These are phyloP conservation scores for Phthorimaea operculella DNA, from an alignment of 1,140 invertebrate species.

Conservation along the genomic window DNA sequence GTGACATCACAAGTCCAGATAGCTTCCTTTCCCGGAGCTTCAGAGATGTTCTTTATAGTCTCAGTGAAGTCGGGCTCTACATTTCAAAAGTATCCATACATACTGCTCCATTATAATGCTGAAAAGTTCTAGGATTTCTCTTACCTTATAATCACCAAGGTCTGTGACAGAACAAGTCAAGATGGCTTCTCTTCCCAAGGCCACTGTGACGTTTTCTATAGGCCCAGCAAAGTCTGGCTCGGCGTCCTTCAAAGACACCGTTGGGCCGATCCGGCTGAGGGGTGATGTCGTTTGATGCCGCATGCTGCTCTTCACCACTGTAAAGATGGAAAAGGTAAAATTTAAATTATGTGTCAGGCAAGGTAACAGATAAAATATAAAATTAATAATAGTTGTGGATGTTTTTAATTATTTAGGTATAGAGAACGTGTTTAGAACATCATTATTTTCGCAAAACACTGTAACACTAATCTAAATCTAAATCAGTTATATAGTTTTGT, in stretches of 20 bases:
- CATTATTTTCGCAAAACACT: no score
- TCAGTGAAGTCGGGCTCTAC: no score
- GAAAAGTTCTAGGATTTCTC: constrained; percentile 6
- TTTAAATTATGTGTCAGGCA: no score
- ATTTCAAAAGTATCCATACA: no score
- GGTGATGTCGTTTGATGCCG: constrained; percentile 48
- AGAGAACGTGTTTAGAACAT: no score
- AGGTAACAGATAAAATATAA: no score
- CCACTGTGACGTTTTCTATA: constrained; percentile 82
- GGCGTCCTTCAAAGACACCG: constrained; percentile 52
- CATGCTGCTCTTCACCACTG: constrained; percentile 50
- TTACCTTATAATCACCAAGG: constrained; percentile 84
- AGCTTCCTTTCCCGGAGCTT: no score
- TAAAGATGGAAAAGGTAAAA: constrained; percentile 9
- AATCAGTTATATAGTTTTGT: no score
- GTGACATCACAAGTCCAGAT: no score
- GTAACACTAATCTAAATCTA: no score
- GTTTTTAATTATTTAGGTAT: not conserved
- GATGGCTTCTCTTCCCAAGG: constrained; percentile 81
- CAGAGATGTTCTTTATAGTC: no score
- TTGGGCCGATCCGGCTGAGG: constrained; percentile 46
- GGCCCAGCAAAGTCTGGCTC: constrained; percentile 79
- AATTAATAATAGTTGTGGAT: not conserved
- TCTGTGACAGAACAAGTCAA: constrained; percentile 83
- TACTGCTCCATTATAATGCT: no score